These are phyloP conservation scores for Todus mexicanus DNA, from an alignment of 2,797 vertebrate genomes.

Conservation along the genomic window DNA sequence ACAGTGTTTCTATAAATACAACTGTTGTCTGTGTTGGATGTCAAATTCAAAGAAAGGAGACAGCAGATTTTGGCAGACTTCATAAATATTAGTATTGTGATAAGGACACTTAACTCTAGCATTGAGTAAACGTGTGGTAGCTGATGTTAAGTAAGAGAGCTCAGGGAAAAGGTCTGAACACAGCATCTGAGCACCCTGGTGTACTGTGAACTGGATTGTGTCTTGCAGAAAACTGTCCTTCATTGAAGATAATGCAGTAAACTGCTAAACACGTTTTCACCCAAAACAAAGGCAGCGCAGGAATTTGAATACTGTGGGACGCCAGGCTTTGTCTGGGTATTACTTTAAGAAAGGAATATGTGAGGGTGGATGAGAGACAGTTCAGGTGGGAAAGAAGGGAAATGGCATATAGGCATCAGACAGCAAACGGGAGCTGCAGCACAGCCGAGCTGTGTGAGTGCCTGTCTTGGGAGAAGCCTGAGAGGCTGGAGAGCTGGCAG, in stretches of 20 bases:
- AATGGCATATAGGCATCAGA: neutral
- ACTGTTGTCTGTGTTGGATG: neutral
- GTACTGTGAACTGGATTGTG: neutral
- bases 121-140: neutral
- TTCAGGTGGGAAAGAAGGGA: conserved; percentile 29
- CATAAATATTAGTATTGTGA: neutral
- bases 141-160: neutral
- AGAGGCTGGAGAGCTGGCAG: neutral
- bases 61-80: neutral
- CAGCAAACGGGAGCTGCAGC: neutral
- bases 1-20: neutral
- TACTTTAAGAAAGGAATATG: conserved; percentile 16
- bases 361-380: neutral
- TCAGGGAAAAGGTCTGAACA: neutral
- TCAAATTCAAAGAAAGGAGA: neutral
- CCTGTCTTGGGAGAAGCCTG: neutral
- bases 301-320: conserved; percentile 37
- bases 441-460: neutral
- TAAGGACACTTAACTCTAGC: neutral
- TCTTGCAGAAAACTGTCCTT: neutral
- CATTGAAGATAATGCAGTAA: neutral
- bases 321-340: conserved; percentile 4
- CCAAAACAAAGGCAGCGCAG: conserved; percentile 12
- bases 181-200: neutral
- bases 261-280: neutral